Percentiles rank a stretch among this genome's conserved stretches.
Conservation (phyloP, 2,113 vertebrate species). For the Ceratotherium simum region DNA sequence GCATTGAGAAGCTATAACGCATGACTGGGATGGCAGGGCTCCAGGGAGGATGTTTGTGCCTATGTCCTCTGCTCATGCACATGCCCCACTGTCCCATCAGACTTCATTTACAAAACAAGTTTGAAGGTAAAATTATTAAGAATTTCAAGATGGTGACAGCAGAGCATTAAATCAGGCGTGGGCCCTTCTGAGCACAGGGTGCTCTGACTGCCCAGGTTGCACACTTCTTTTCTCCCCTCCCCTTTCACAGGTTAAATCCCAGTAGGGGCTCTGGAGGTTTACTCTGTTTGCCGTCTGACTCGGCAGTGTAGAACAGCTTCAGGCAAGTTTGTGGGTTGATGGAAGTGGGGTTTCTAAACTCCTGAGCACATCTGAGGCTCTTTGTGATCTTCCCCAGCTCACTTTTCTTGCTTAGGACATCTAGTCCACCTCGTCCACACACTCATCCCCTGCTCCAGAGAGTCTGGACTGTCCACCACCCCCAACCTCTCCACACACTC, state of each 20-base stretch:
- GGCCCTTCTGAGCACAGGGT: background rate
- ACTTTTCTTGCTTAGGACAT: background rate
- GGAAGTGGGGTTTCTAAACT: background rate
- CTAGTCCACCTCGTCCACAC: background rate
- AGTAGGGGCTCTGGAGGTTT: background rate
- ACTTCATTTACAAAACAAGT: background rate
- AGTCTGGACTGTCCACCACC: background rate
- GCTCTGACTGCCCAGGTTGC: background rate
- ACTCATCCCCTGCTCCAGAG: background rate
- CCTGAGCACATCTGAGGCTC: background rate
- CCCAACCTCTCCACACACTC: too few species aligned
- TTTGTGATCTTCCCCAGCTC: background rate
- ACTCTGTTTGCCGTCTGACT: background rate
- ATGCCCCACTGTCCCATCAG: background rate
- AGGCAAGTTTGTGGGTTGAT: background rate
- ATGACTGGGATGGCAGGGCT: background rate
- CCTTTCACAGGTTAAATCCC: background rate
- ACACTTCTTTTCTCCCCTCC: background rate
- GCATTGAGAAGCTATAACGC: rapidly evolving
- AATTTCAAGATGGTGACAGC: background rate
- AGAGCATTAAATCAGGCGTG: background rate
- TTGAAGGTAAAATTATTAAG: background rate
- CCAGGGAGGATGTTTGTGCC: background rate
- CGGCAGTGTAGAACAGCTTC: background rate
- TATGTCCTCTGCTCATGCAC: background rate